Evolutionary conservation across 64 coral and sea anemone genomes (phyloP), one percentile per base, ranked within the genome.

Genomic region (Montipora foliosa): DNA sequence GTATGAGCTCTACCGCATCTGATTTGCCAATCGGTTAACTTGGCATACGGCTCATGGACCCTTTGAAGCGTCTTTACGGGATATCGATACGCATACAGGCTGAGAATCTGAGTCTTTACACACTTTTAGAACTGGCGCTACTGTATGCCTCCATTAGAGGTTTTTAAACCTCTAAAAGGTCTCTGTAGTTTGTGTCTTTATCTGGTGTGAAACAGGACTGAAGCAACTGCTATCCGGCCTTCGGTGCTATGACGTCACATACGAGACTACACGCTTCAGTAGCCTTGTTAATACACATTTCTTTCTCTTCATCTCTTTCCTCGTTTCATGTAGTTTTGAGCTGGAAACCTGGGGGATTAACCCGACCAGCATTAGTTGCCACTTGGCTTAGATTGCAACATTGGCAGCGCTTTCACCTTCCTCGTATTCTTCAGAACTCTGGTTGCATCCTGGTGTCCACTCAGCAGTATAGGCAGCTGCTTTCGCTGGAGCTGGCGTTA

Each of bases 11-110:
- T 95, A 78, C 70, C 87, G 16, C 93, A 68, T 78, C 52, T 90
- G 24, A 95, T 90, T 90, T 90, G 93, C 93, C 93, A 95, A 69
- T 90, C 77, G n/a, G 69, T 89, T 95, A 90, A 67, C 50, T 77
- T 82, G 15, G 77, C 87, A 79, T 94, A 94, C 29, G 87, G 93
- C 79, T 94, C 87, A 24, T 90, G 93, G 60, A 94, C 71, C 45
- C 85, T 71, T 57, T 95, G 87, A 45, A 55, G 52, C 52, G 52
- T 55, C 52, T 55, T 55, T 10, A 64, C 60, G 8, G 60, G 60
- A 64, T 64, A 64, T 64, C 60, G 14, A 64, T 64, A 64, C 13
- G 8, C 8, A 64, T 64, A 29, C 29, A 29, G 29, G 29, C 29
- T 29, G 29, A 29, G 29, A 29, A 29, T 29, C 29, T 29, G 29